Evolutionary conservation across 2,888 invertebrate species (phyloP).

Genomic region (Balanococcus diminutus): DNA sequence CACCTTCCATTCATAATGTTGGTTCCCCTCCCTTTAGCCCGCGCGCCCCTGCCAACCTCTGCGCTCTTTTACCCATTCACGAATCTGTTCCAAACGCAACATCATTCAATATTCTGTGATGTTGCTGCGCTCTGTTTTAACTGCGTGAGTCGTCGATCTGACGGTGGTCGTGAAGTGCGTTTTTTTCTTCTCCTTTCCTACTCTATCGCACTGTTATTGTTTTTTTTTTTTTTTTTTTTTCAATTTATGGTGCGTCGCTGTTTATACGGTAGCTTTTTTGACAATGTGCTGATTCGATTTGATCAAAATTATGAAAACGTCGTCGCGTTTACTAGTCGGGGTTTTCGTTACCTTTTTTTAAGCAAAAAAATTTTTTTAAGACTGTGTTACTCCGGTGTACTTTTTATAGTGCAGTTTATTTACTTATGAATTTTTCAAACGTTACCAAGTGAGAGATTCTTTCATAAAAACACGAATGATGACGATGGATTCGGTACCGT

Average conservation of each 20-base stretch:
- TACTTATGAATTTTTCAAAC: neutral
- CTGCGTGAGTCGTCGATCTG: slow-evolving; percentile 38
- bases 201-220: neutral
- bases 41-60: neutral
- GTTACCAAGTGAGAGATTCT: neutral
- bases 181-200: neutral
- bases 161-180: slow-evolving; percentile 36
- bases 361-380: neutral
- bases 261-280: neutral
- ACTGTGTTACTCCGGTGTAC: neutral
- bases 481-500: slow-evolving; percentile 51
- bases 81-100: slow-evolving; percentile 51
- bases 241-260: neutral
- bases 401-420: neutral
- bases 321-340: neutral
- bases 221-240: neutral
- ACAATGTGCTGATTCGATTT: neutral
- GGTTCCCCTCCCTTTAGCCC: neutral
- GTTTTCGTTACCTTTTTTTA: neutral
- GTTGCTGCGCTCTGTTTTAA: slow-evolving; percentile 37
- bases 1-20: slow-evolving; percentile 53
- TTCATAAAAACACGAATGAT: slow-evolving; percentile 6
- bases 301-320: neutral
- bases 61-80: slow-evolving; percentile 34
- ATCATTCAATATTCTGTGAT: slow-evolving; percentile 45